Evolutionary conservation across 2,113 vertebrate genomes (phyloP), one percentile per base, ranked within the genome.

Genomic region (Tympanuchus pallidicinctus): DNA sequence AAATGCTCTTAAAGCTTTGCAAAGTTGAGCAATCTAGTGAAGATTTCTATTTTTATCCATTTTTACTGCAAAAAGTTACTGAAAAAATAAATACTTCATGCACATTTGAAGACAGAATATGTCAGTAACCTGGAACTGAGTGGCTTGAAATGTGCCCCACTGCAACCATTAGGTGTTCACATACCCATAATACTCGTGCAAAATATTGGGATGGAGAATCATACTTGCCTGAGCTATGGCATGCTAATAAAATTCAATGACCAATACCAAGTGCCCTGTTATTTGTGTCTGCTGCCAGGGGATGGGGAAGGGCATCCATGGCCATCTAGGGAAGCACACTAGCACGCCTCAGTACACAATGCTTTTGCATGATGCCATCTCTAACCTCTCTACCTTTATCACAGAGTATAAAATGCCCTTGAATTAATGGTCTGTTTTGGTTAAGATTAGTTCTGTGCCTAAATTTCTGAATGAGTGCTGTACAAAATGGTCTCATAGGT

Each of bases 241-340:
- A 65, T 2, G 32, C 56, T 52, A 70, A 91, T 93, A 87, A 95
- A 92, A 69, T 30, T 59, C 81, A 87, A 38, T 50, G 84, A 59
- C 42, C 84, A 66, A 40, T 21, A 92, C 66, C 77, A 84, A 5
- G 65, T 77, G 15, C 15, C 75, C 93, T 28, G 54, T 15, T 64
- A 45, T 4, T 90, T 76, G 25, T 27, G 52, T 75, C 66, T 72
- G 61, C 73, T 90, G 86, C 77, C 74, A 76, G 30, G 36, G 61
- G n/a, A 42, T 43, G 70, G 65, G 57, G 78, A 75, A 78, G 73
- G 70, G 47, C 27, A 86, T 56, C 78, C 81, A 27, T n/a, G 47
- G 73, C 63, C 66, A 1, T 75, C 86, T 14, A 42, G 52, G 64
- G 45, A 66, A 36, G 60, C 34, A 30, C 0, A 0, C 18, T 10